A percentile compares a stretch with the other conserved stretches of the same genome.
Evolutionary conservation across 2,113 vertebrate genomes (phyloP).

Genomic region (Butorides virescens): DNA sequence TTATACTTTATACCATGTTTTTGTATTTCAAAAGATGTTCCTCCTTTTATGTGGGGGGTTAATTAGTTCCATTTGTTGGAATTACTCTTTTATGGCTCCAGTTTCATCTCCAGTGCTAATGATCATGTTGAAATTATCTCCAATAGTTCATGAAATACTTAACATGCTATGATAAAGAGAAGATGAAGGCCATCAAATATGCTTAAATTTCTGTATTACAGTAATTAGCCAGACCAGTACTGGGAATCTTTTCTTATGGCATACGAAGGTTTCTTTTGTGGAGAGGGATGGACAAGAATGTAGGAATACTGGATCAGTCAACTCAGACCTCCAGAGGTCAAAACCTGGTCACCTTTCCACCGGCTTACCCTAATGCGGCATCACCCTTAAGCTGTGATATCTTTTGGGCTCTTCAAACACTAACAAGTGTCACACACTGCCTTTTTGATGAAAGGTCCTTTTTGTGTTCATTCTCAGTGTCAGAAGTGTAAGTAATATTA

Average conservation of each 20-base stretch:
- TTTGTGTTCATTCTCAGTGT: background rate
- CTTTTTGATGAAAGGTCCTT: background rate
- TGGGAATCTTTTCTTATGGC: background rate
- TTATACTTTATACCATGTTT: background rate
- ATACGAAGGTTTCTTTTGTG: background rate
- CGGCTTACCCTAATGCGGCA: rapidly evolving
- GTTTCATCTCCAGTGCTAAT: background rate
- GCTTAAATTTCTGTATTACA: background rate
- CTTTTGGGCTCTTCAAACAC: background rate
- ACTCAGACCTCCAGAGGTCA: background rate
- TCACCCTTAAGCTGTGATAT: background rate
- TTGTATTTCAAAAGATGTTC: background rate
- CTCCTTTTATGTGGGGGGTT: background rate
- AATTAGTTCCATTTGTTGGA: constrained; percentile 10
- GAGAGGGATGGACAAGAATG: background rate
- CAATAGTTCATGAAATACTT: background rate
- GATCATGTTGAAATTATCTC: background rate
- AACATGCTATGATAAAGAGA: background rate
- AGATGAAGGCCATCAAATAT: background rate
- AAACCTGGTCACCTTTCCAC: background rate
- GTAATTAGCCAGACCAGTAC: background rate
- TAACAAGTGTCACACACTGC: background rate
- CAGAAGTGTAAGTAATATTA: background rate
- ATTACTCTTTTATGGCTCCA: background rate
- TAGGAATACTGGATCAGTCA: background rate